A percentile compares a stretch with the other conserved stretches of the same genome.
These are phyloP conservation scores for Pentalonia nigronervosa DNA, from an alignment of 1,140 invertebrate genomes.

Conservation along the genomic window DNA sequence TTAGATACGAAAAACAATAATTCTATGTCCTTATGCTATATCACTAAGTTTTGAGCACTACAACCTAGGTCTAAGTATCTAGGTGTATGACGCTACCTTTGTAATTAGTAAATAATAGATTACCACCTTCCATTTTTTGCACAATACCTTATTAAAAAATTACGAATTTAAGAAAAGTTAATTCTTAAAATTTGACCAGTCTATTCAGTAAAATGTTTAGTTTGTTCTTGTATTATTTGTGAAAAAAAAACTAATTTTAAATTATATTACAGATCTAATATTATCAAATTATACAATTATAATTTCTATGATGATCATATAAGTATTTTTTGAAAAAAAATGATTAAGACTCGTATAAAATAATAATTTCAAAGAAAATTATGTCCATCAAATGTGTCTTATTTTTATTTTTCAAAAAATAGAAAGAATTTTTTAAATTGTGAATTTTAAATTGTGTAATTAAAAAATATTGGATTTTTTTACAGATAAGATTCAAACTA, in stretches of 20 bases:
- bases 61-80: background rate
- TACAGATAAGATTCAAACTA: too few species aligned
- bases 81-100: background rate
- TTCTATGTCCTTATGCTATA: too few species aligned
- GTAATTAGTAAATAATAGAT: background rate
- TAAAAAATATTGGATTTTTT: too few species aligned
- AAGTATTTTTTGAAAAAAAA: background rate
- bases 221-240: background rate
- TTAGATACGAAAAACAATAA: too few species aligned
- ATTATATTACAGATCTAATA: background rate
- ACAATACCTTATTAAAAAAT: background rate
- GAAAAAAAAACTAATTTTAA: background rate
- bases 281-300: background rate
- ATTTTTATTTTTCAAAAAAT: background rate
- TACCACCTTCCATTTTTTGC: background rate
- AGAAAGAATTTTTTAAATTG: background rate
- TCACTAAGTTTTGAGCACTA: background rate
- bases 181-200: fast-evolving
- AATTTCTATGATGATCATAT: background rate
- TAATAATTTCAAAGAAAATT: too few species aligned
- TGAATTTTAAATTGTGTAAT: too few species aligned
- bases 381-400: background rate
- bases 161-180: background rate
- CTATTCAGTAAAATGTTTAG: background rate
- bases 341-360: too few species aligned